These are phyloP conservation scores for Lutjanus argentimaculatus DNA, from an alignment of 2,797 vertebrate species.

Conservation along the genomic window DNA sequence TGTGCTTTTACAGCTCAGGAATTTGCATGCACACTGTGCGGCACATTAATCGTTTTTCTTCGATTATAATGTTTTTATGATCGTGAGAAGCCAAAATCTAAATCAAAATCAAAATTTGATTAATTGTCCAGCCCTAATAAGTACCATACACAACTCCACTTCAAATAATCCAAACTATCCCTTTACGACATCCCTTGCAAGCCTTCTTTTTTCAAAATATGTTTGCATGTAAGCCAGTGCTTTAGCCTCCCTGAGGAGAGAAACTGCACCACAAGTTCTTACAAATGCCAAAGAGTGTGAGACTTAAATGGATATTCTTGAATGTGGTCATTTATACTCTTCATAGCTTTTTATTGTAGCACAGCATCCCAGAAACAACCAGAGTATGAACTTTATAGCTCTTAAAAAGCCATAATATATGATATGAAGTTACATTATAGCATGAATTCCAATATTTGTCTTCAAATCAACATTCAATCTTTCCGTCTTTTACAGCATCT, in stretches of 20 bases:
- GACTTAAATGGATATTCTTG: not conserved
- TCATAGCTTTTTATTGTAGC: not conserved
- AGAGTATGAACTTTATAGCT: not conserved
- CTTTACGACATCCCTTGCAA: no score
- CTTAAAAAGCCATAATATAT: not conserved
- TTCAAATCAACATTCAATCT: not conserved
- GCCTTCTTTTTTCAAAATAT: not conserved
- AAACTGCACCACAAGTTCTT: not conserved
- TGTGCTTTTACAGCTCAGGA: no score
- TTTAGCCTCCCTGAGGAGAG: not conserved
- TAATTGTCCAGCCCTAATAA: no score
- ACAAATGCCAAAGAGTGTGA: not conserved
- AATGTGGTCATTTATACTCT: not conserved
- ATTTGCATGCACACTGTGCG: no score
- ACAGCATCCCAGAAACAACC: not conserved
- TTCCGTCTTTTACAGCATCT: slow-evolving; percentile 58
- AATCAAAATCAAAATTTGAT: no score
- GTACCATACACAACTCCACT: no score
- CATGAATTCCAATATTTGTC: not conserved
- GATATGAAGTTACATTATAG: not conserved
- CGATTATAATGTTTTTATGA: no score
- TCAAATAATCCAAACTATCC: no score
- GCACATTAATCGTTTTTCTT: no score
- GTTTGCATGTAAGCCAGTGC: not conserved
- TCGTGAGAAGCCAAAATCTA: no score